Conservation (phyloP, 2,113 vertebrate genomes). For the Micromys minutus region DNA sequence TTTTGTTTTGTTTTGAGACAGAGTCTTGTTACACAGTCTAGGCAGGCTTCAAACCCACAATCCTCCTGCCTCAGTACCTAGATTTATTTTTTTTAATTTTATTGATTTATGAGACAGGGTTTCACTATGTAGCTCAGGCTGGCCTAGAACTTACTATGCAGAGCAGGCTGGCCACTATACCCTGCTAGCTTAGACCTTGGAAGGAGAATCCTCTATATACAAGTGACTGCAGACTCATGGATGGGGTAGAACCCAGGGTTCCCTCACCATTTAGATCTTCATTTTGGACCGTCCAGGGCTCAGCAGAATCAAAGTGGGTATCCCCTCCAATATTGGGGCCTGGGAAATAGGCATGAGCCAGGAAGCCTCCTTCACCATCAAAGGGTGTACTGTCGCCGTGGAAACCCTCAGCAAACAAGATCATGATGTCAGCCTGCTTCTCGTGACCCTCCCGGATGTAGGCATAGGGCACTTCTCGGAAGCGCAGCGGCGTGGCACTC, state of each 20-base stretch:
- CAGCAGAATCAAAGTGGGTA: slow-evolving; percentile 94
- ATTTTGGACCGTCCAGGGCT: slow-evolving; percentile 92
- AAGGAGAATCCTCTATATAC: neutral
- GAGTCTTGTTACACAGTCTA: neutral
- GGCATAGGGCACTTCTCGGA: slow-evolving; percentile 92
- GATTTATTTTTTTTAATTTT: neutral
- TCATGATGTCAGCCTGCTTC: slow-evolving; percentile 94
- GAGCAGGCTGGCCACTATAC: neutral
- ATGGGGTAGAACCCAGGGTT: neutral
- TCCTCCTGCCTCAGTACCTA: neutral
- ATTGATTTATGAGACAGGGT: neutral
- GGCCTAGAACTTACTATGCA: neutral
- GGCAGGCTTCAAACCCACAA: neutral
- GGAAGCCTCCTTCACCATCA: slow-evolving; percentile 93
- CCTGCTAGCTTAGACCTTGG: neutral
- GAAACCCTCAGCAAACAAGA: slow-evolving; percentile 93
- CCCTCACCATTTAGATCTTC: slow-evolving; percentile 90
- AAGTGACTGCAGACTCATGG: neutral
- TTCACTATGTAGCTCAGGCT: neutral
- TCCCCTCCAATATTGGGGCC: slow-evolving; percentile 93
- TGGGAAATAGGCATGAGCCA: slow-evolving; percentile 95
- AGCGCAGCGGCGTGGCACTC: slow-evolving; percentile 88
- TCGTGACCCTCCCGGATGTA: slow-evolving; percentile 89
- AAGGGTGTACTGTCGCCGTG: slow-evolving; percentile 96
- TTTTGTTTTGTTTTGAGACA: neutral